Evolutionary conservation across 2,113 vertebrate genomes (phyloP).

Genomic region (Oreocharis arfaki): DNA sequence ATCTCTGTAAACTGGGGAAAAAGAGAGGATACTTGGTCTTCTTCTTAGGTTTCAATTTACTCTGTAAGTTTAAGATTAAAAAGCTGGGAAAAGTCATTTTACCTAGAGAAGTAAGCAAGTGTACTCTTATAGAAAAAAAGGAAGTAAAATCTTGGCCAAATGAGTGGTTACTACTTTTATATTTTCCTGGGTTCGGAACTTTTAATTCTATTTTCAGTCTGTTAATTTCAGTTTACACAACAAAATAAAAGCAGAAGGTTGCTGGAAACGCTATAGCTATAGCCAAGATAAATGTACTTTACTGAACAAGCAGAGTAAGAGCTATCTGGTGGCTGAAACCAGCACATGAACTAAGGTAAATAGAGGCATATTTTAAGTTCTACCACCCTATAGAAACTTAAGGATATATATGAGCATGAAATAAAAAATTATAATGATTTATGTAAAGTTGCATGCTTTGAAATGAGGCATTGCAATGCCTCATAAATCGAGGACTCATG

Average conservation of each 20-base stretch:
- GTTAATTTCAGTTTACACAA: background rate
- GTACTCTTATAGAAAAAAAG: background rate
- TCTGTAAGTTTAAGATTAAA: background rate
- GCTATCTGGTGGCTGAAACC: background rate
- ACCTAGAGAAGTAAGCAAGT: background rate
- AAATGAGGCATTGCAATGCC: background rate
- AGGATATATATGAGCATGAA: background rate
- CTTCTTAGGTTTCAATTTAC: background rate
- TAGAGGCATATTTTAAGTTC: background rate
- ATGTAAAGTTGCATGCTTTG: background rate
- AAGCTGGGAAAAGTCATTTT: background rate
- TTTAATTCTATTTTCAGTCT: background rate
- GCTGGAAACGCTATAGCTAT: background rate
- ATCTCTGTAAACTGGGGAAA: background rate
- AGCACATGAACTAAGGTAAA: background rate
- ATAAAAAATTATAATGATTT: background rate
- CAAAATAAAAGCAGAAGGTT: background rate
- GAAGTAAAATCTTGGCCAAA: background rate
- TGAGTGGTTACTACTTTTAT: background rate
- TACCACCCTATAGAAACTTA: background rate
- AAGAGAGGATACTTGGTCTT: background rate
- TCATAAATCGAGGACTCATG: background rate
- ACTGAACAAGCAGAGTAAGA: background rate
- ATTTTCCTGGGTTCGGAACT: background rate
- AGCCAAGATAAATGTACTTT: background rate